Base-by-base conservation (phyloP, 2,888 invertebrate species). In the Dusona sp. region DNA sequence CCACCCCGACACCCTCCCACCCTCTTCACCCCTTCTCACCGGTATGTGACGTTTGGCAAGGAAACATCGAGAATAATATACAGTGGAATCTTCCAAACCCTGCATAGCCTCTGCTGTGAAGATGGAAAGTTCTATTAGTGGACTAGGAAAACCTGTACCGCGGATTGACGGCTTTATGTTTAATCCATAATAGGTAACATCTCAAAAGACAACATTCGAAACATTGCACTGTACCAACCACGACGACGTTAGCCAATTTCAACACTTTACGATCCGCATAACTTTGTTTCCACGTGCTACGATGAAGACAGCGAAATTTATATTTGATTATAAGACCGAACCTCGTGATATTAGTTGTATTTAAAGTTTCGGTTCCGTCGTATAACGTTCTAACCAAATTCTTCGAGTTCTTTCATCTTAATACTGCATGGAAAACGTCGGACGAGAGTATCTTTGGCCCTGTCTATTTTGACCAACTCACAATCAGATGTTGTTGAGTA, bases 1-100 rank as follows among this genome's bases (percentile, higher is more conserved):
- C n/a, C n/a, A n/a, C n/a, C 57, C 33, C n/a, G 96, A 95, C 19
- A 8, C 38, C 38, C 33, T 45, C 25, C 67, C 22, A 2, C 42
- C 22, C 13, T 38, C 42, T 42, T 11, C 11, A 3, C 22, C 29
- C 64, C 13, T 54, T 22, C 51, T 7, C 22, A 19, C 4, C 57
- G 1, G 67, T 51, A 51, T 33, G 9, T 70, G 70, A 54, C 38
- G 42, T 78, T 78, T 78, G 42, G 72, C 54, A 51, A 25, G 22
- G 54, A 29, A 65, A 65, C 72, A 54, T 42, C 29, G 29, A 72
- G 13, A 72, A 67, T 51, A 48, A 38, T 19, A 51, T 67, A 54
- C 51, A 54, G 70, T 70, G 16, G 29, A n/a, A 51, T 73, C 22
- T 33, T 54, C n/a, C n/a, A 36, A 51, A 36, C 22, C n/a, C 4